Percentiles rank a stretch among this genome's conserved stretches.
phyloP scores from a whole-genome alignment of 1,140 invertebrate species.

The Drosophila hydei region DNA sequence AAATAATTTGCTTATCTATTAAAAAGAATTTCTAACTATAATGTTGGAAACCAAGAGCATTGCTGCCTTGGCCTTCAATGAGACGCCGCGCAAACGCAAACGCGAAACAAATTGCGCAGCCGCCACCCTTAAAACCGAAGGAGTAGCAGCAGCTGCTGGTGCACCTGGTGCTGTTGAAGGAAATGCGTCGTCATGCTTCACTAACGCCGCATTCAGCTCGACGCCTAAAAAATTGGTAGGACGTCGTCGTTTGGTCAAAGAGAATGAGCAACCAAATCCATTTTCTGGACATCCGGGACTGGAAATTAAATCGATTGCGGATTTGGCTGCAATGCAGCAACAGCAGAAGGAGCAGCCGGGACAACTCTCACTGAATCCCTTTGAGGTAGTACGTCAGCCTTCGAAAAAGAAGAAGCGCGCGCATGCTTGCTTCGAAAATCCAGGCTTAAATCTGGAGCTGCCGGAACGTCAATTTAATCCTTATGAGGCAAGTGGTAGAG shows the following conservation, averaged over 20 bases:
- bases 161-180: constrained; percentile 11
- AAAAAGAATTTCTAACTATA: background rate
- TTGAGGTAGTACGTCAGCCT: constrained; percentile 78
- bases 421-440: constrained; percentile 80
- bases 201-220: constrained; percentile 78
- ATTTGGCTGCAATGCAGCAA: constrained; percentile 42
- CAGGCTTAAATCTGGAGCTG: constrained; percentile 75
- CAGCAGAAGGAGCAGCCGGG: constrained; percentile 11
- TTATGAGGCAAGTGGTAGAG: constrained; percentile 60
- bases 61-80: constrained; percentile 56
- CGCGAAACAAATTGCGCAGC: constrained; percentile 45
- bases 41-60: constrained; percentile 74
- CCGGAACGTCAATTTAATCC: constrained; percentile 83
- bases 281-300: constrained; percentile 53
- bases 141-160: constrained; percentile 45
- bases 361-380: constrained; percentile 62
- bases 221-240: constrained; percentile 72
- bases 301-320: constrained; percentile 79
- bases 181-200: constrained; percentile 67
- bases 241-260: constrained; percentile 59
- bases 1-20: background rate
- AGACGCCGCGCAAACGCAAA: constrained; percentile 80
- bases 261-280: constrained; percentile 45
- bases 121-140: constrained; percentile 39
- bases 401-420: constrained; percentile 80